Base-by-base conservation (phyloP, 2,888 invertebrate species). In the Spatulosminthurus flaviceps region DNA sequence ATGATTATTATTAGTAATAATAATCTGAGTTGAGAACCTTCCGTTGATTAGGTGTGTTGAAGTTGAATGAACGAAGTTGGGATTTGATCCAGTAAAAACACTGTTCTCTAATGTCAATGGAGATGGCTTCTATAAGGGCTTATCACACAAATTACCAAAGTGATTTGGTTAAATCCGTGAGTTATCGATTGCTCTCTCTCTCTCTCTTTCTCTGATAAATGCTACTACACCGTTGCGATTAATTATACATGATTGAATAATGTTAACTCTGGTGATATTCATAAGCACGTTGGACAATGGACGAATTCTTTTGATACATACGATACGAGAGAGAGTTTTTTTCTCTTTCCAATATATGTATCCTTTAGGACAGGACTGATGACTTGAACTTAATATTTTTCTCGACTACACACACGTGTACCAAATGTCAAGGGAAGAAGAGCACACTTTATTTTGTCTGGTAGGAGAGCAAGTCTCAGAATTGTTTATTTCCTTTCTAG, bases 61-160 rank as follows among this genome's bases (percentile, higher is more conserved):
- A 51, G 41, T 26, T 72, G 43, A 72, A 41, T 72, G 72, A 26
- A 29, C 42, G 42, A 72, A 26, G 21, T 64, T 64, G 22, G 64
- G 64, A 64, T 16, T 9, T 51, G 16, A 2, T 51, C 22, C 26
- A 11, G 64, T 9, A 9, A 7, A 34, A 64, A n/a, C 24, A 64
- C 64, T 64, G 11, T 64, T 64, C 64, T 60, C n/a, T 60, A n/a
- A 21, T 60, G 60, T 71, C 43, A 61, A 60, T 64, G 19, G 28
- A 75, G 75, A 21, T 75, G 51, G n/a, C 34, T 34, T 70, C n/a
- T 34, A n/a, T n/a, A n/a, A n/a, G n/a, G 34, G 24, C 64, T 61
- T 64, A 75, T 75, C 75, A 75, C 75, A 74, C 28, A 60, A 22
- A 75, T 64, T 28, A 64, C 24, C 13, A 24, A 26, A 21, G 64